A percentile compares a stretch with the other conserved stretches of the same genome.
These are phyloP conservation scores for Balearica regulorum DNA, from an alignment of 2,797 vertebrate genomes.

Conservation along the genomic window DNA sequence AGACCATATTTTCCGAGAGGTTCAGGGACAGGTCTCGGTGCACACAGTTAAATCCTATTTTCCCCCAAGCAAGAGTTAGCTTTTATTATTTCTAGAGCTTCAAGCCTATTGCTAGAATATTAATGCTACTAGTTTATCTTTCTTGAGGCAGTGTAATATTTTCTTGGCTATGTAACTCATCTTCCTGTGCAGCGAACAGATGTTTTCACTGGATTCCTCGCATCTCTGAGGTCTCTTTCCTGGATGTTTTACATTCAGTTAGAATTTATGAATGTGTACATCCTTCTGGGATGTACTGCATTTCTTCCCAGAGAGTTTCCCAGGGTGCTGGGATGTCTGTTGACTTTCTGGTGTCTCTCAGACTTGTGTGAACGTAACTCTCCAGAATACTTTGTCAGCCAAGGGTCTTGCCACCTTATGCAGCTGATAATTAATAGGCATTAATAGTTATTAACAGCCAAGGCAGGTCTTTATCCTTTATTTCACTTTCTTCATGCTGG, in stretches of 20 bases:
- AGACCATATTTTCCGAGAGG: neutral
- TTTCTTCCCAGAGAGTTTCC: constrained; percentile 47
- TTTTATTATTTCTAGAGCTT: constrained; percentile 7
- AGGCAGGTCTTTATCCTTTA: neutral
- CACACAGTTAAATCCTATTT: neutral
- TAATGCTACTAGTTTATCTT: constrained; percentile 30
- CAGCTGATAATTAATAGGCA: neutral
- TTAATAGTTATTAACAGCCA: neutral
- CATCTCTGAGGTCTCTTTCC: constrained; percentile 58
- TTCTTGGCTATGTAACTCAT: constrained; percentile 43
- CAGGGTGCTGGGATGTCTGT: neutral
- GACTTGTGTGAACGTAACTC: neutral
- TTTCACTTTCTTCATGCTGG: neutral
- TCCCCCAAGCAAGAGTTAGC: neutral
- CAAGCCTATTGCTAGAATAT: neutral
- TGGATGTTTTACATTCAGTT: constrained; percentile 53
- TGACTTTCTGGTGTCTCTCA: neutral
- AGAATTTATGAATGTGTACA: constrained; percentile 55
- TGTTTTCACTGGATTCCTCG: constrained; percentile 49
- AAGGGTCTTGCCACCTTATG: neutral
- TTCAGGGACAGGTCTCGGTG: neutral
- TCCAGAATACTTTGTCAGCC: neutral
- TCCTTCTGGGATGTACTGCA: constrained; percentile 42
- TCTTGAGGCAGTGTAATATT: constrained; percentile 36
- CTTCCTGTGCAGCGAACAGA: constrained; percentile 5